Evolutionary conservation across 2,113 vertebrate genomes (phyloP).

Genomic region (Ondatra zibethicus): DNA sequence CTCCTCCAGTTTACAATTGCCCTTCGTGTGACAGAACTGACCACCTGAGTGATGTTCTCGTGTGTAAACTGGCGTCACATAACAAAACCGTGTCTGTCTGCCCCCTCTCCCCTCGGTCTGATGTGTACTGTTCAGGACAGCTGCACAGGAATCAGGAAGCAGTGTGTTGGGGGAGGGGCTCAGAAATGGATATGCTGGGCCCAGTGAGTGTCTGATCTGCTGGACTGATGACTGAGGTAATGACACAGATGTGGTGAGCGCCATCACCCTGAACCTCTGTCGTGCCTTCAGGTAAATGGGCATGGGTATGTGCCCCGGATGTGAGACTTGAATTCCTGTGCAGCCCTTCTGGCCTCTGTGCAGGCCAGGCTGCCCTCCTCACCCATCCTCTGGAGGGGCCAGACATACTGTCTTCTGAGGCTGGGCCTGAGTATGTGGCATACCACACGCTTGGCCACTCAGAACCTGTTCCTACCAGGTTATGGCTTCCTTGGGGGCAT

Average conservation of each 20-base stretch:
- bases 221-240: slow-evolving; percentile 92
- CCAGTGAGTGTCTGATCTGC: slow-evolving; percentile 91
- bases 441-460: slow-evolving; percentile 65
- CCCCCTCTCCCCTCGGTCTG: slow-evolving; percentile 76
- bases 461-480: slow-evolving; percentile 73
- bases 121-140: slow-evolving; percentile 75
- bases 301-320: background rate
- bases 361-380: slow-evolving; percentile 66
- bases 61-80: slow-evolving; percentile 86
- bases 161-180: slow-evolving; percentile 64
- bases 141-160: slow-evolving; percentile 82
- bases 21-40: slow-evolving; percentile 87
- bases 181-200: slow-evolving; percentile 83
- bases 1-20: slow-evolving; percentile 93
- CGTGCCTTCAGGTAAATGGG: background rate
- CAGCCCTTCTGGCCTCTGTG: slow-evolving; percentile 66
- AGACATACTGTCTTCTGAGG: slow-evolving; percentile 68
- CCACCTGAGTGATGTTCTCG: slow-evolving; percentile 83
- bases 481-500: slow-evolving; percentile 88
- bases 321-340: background rate
- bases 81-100: slow-evolving; percentile 84
- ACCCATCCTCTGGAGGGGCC: slow-evolving; percentile 77
- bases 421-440: slow-evolving; percentile 39
- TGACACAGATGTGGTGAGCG: slow-evolving; percentile 91
- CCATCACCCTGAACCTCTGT: slow-evolving; percentile 89